Conservation (phyloP, 2,888 invertebrate genomes). For the Pristionchus mayeri region DNA sequence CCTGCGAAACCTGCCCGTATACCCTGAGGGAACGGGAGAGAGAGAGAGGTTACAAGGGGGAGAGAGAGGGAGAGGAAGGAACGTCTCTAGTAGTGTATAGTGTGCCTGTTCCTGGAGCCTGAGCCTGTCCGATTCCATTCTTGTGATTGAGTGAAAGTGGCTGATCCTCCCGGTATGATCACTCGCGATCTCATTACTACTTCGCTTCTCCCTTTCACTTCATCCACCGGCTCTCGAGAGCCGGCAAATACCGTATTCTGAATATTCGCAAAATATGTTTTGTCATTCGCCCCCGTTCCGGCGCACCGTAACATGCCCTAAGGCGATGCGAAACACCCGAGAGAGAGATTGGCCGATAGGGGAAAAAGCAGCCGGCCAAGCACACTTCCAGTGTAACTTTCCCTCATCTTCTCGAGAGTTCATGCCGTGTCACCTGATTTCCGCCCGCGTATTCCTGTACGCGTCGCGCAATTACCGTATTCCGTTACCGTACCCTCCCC, state of each 20-base stretch:
- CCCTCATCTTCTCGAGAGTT: background rate
- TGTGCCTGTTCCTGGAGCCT: background rate
- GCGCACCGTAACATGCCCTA: conserved; percentile 38
- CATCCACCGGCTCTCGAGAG: background rate
- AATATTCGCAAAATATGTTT: conserved; percentile 25
- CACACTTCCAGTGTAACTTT: background rate
- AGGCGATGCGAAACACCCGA: background rate
- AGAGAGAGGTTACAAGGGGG: background rate
- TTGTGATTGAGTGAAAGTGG: background rate
- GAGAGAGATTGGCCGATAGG: conserved; percentile 36
- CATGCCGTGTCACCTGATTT: conserved; percentile 24
- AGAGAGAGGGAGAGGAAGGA: background rate
- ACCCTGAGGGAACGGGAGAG: background rate
- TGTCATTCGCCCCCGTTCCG: background rate
- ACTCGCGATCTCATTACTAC: conserved; percentile 3
- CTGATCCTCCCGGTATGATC: background rate
- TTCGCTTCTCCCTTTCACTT: background rate
- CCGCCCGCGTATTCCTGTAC: background rate
- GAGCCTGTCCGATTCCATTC: background rate
- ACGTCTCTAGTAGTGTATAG: background rate
- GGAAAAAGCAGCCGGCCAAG: background rate
- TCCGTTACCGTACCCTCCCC: background rate
- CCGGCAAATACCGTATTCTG: conserved; percentile 13
- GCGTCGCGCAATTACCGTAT: background rate
- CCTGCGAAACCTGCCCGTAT: conserved; percentile 25